Evolutionary conservation across 2,888 invertebrate species (phyloP), one percentile per base, ranked within the genome.

Genomic region (Drosophila demipolita): DNA sequence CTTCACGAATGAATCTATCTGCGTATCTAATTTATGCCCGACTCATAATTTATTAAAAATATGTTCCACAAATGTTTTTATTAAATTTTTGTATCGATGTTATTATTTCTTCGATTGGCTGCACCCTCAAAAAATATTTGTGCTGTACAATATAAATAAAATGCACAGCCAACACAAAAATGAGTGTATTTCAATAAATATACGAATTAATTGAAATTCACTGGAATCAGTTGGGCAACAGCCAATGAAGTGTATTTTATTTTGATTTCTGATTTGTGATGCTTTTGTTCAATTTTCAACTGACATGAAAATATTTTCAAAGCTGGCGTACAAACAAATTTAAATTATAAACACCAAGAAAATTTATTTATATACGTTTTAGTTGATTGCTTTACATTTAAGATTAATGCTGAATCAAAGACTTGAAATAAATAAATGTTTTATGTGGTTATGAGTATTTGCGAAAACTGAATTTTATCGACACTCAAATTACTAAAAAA

Each of bases 21-120:
- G 61, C 45, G 66, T 69, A 69, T 74, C 84, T 78, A 69, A 83
- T 83, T 87, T 81, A 83, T 81, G 78, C 59, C 60, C 32, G 12
- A 52, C 73, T 66, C 84, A 84, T 83, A 87, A 81, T 71, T 83
- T 75, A 83, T 73, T 57, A 66, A 66, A 73, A 75, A 81, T 78
- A 67, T 76, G 65, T 67, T 67, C 58, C 57, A 3, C 42, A 42
- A 57, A 57, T 57, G 57, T 68, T 52, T 60, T 59, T 68, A n/a
- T 38, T 42, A 32, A 11, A 42, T 20, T 54, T 52, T n/a, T 36
- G 49, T 35, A 7, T 23, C 7, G 4, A 29, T 54, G 23, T 59
- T 55, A 33, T 57, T 59, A 35, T 54, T 50, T 49, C 4, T 29
- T 60, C 52, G 53, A 20, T 48, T 49, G 52, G 50, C 74, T 78